phyloP scores from a whole-genome alignment of 2,113 vertebrate species.

The Rattus rattus region DNA sequence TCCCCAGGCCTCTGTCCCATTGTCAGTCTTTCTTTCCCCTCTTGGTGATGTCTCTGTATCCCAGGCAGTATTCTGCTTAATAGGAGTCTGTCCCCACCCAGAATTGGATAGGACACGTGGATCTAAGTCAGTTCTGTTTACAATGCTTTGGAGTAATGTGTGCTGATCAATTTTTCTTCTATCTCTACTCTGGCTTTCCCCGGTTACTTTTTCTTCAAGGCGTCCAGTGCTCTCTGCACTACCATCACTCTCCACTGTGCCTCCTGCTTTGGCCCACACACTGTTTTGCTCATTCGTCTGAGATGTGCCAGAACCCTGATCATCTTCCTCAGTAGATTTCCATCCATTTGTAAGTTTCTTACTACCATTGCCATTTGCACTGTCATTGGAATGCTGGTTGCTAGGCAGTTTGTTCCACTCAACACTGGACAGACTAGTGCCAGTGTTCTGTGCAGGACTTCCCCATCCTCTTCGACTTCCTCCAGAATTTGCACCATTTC shows the following conservation, averaged over 20 bases:
- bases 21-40: constrained; percentile 92
- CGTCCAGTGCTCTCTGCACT: constrained; percentile 92
- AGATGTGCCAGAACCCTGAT: constrained; percentile 83
- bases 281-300: constrained; percentile 85
- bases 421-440: constrained; percentile 88
- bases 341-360: constrained; percentile 95
- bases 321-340: constrained; percentile 96
- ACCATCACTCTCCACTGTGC: constrained; percentile 91
- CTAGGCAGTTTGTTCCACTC: constrained; percentile 93
- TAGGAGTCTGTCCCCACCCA: constrained; percentile 98
- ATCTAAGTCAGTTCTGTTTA: constrained; percentile 92
- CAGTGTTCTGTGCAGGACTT: constrained; percentile 88
- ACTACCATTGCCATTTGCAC: constrained; percentile 83
- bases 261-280: constrained; percentile 90
- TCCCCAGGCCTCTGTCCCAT: constrained; percentile 93
- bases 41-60: constrained; percentile 90
- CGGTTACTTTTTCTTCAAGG: constrained; percentile 87
- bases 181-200: constrained; percentile 87
- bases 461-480: constrained; percentile 93
- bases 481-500: constrained; percentile 85
- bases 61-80: constrained; percentile 98
- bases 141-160: constrained; percentile 87
- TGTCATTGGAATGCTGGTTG: constrained; percentile 91
- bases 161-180: constrained; percentile 89
- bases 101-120: constrained; percentile 98